Evolutionary conservation across 2,888 invertebrate species (phyloP), one percentile per base, ranked within the genome.

Genomic region (Mantis religiosa): DNA sequence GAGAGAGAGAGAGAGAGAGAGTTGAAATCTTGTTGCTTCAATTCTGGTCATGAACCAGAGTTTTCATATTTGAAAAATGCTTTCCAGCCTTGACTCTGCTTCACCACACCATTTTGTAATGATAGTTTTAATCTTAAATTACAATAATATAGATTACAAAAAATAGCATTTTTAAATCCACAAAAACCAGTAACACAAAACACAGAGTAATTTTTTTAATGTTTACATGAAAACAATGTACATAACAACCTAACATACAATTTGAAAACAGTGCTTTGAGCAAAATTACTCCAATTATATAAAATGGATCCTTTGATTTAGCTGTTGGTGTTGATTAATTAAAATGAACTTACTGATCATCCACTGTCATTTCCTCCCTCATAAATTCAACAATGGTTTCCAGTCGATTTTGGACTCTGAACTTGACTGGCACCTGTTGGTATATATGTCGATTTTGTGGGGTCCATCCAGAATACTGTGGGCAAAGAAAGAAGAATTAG

Each of bases 401-500:
- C 90, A 96, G 93, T 92, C 97, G 96, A 90, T 95, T 95, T 93
- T 97, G 97, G 54, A 96, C 95, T 92, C 96, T 95, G 91, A 96
- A 96, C 92, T 96, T 96, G 8, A 97, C 96, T 83, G 96, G 96
- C 88, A 97, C 96, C 93, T 96, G 96, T 89, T 96, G 95, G 92
- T 97, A 97, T 91, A 96, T 94, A 92, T 97, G 96, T 92, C 96
- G 97, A 92, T 96, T 97, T 92, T 97, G 97, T 2, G 96, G 95
- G 91, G 96, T 96, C 97, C 97, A 97, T 25, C 97, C 97, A 84
- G 97, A 96, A 92, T 97, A 97, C 97, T 97, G 93, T 87, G 94
- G 94, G 91, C 90, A 90, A 89, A 90, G 90, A 89, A 84, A 71
- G 54, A 25, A 71, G 4, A 25, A 25, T 4, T 71, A 20, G 6